Base-by-base conservation (phyloP, 1,140 invertebrate species). In the Dryas iulia region DNA sequence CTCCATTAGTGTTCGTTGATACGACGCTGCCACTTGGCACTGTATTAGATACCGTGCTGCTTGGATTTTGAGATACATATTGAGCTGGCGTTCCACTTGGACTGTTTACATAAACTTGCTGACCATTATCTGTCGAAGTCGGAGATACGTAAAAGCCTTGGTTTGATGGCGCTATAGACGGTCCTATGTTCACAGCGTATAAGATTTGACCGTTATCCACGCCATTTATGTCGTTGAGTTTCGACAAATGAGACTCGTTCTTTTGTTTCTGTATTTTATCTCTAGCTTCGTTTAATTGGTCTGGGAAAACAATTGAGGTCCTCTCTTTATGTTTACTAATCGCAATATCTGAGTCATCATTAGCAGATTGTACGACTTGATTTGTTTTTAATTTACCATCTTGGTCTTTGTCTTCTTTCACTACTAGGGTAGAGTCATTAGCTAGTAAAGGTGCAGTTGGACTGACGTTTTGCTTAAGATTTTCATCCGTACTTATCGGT, bases 181-280 rank as follows among this genome's bases (percentile, higher is more conserved):
- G 54, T 21, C n/a, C 67, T 35, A 69, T 63, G 6, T 33, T 69
- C 10, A 69, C 67, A 14, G 67, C 67, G 12, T 69, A 69, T 33
- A 69, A 52, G 3, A 69, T 14, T 31, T 69, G 54, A 25, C 39
- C 39, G n/a, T 56, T 54, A 54, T 24, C 52, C 11, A 54, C n/a
- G 1, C 33, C 33, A 39, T 39, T 47, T 0, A 21, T 2, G 7
- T 47, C 39, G 21, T 28, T 54, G 39, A 57, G 39, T 26, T 62
- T 30, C 6, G 59, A 57, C 12, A 25, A 8, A 26, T 56, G 30
- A 26, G 47, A 52, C 4, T 24, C 14, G 11, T 69, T 25, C 5
- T 30, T 21, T 47, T 10, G 1, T 47, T 47, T 47, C 6, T 47
- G 39, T 7, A 47, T 21, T 47, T 47, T 47, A 47, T 47, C 39